phyloP scores from a whole-genome alignment of 2,888 invertebrate genomes.

The Oscheius sp. region DNA sequence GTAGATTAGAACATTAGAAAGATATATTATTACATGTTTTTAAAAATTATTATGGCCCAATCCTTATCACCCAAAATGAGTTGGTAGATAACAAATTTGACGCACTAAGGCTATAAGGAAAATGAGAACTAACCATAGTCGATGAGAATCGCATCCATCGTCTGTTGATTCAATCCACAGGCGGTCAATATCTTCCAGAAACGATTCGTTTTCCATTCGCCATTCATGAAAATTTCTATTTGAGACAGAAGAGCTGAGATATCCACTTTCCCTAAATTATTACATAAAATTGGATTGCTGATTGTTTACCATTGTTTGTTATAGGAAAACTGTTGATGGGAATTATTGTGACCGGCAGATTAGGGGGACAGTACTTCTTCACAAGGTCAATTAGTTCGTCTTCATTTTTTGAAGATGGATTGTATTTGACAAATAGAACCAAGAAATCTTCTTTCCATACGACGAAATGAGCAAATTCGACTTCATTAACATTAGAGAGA shows the following conservation, averaged over 20 bases:
- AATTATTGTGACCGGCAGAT: constrained; percentile 8
- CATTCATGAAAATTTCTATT: not conserved
- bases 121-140: constrained; percentile 1
- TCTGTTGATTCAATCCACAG: not conserved
- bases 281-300: not conserved
- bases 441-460: constrained; percentile 6
- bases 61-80: no score
- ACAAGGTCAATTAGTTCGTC: not conserved
- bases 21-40: no score
- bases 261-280: constrained; percentile 3
- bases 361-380: not conserved
- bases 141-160: not conserved
- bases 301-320: constrained; percentile 4
- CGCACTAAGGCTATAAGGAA: no score
- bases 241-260: not conserved
- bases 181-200: constrained; percentile 12
- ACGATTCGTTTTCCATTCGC: not conserved
- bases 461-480: constrained; percentile 11
- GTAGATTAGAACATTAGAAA: no score
- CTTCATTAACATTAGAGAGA: not conserved
- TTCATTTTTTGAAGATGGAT: not conserved
- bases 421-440: not conserved
- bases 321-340: constrained; percentile 5
- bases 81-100: no score
- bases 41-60: no score